Conservation (phyloP, 1,140 invertebrate genomes). For the Holotrichia oblita region DNA sequence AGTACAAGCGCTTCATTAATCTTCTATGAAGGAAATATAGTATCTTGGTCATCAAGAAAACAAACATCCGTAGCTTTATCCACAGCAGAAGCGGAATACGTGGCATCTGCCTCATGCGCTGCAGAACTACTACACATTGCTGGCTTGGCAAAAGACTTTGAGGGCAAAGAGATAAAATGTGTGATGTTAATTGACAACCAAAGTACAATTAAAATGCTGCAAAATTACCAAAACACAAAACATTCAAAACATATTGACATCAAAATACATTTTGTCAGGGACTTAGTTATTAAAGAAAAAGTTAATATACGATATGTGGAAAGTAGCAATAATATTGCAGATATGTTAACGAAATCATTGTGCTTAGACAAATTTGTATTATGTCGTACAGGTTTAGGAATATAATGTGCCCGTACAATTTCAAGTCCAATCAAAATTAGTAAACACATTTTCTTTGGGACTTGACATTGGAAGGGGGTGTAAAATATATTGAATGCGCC, state of each 20-base stretch:
- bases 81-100: constrained; percentile 62
- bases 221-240: constrained; percentile 45
- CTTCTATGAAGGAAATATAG: constrained; percentile 54
- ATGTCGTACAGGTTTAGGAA: not conserved
- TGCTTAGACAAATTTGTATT: not conserved
- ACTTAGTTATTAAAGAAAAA: constrained; percentile 11
- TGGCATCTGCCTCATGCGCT: constrained; percentile 51
- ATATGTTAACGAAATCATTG: not conserved
- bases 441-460: not conserved
- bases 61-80: constrained; percentile 58
- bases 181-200: constrained; percentile 58
- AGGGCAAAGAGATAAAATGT: constrained; percentile 28
- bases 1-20: constrained; percentile 58
- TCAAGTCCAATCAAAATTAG: not conserved
- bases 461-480: not conserved
- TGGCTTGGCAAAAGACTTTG: not conserved
- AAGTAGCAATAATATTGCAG: not conserved
- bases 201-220: constrained; percentile 52
- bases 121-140: not conserved
- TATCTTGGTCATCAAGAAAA: constrained; percentile 58
- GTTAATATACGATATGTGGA: not conserved
- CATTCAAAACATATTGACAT: constrained; percentile 18
- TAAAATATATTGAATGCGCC: no score
- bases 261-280: constrained; percentile 1
- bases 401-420: not conserved